These are phyloP conservation scores for Nansenia antarctica DNA, from an alignment of 2,113 vertebrate genomes.

Conservation along the genomic window DNA sequence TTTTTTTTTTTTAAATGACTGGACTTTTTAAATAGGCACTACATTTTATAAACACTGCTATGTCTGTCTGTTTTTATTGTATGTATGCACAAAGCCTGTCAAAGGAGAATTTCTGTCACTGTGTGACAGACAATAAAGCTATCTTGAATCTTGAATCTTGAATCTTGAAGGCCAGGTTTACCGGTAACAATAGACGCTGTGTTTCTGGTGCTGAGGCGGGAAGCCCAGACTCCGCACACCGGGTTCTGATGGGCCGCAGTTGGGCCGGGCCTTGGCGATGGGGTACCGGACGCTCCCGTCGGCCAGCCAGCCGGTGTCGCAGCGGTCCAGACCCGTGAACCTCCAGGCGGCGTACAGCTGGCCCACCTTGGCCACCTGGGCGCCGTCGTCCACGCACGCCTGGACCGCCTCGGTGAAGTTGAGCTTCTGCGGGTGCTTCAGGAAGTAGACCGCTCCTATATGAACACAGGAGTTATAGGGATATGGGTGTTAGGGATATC, in stretches of 20 bases:
- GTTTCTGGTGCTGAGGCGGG: slow-evolving; percentile 69
- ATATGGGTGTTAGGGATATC: too few species aligned
- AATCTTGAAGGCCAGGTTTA: slow-evolving; percentile 31
- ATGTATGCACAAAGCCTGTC: too few species aligned
- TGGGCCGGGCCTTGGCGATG: slow-evolving; percentile 74
- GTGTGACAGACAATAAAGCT: too few species aligned
- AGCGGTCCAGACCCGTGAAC: slow-evolving; percentile 83
- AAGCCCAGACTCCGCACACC: slow-evolving; percentile 89
- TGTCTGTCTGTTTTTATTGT: too few species aligned
- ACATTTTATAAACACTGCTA: too few species aligned
- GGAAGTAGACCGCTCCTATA: slow-evolving; percentile 85
- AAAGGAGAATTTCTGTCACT: too few species aligned
- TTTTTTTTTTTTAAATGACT: too few species aligned
- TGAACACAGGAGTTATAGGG: background rate
- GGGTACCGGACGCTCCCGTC: slow-evolving; percentile 90
- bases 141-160: too few species aligned
- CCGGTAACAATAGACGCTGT: slow-evolving; percentile 87
- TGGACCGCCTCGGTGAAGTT: slow-evolving; percentile 81
- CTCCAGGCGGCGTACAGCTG: slow-evolving; percentile 90
- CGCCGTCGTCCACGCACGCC: slow-evolving; percentile 76
- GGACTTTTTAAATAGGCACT: too few species aligned
- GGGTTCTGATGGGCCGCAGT: slow-evolving; percentile 80
- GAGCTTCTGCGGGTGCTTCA: slow-evolving; percentile 69
- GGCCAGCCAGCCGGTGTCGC: slow-evolving; percentile 88
- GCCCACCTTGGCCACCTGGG: slow-evolving; percentile 84